Conservation (phyloP, 2,888 invertebrate genomes). For the Caenorhabditis uteleia region DNA sequence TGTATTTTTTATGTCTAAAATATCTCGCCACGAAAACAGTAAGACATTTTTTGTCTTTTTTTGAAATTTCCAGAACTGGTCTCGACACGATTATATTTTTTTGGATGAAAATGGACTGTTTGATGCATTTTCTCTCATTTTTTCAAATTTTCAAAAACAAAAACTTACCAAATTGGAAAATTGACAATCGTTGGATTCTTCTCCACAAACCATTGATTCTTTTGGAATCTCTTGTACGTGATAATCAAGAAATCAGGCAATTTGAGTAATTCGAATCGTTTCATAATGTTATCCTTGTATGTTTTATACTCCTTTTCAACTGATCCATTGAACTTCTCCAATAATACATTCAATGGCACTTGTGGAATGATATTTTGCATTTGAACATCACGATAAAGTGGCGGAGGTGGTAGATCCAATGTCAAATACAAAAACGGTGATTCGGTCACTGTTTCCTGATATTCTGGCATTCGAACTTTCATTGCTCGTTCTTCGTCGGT, state of each 20-base stretch:
- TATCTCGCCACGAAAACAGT: not conserved
- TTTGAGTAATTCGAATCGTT: conserved; percentile 90
- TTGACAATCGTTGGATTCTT: conserved; percentile 99
- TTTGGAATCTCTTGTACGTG: conserved; percentile 96
- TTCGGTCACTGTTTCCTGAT: conserved; percentile 81
- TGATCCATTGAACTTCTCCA: conserved; percentile 94
- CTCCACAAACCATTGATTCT: conserved; percentile 97
- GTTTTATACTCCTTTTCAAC: conserved; percentile 97
- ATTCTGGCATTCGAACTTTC: conserved; percentile 59
- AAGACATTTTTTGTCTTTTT: not conserved
- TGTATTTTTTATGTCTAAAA: not conserved
- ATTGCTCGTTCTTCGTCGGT: conserved; percentile 56
- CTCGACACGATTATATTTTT: not conserved
- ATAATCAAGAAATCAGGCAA: conserved; percentile 78
- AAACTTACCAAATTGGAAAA: conserved; percentile 86
- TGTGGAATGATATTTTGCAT: conserved; percentile 95
- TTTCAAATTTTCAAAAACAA: no score
- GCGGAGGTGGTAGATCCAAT: conserved; percentile 95
- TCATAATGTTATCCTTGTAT: conserved; percentile 96
- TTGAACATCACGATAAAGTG: conserved; percentile 89
- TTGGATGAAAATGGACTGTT: not conserved
- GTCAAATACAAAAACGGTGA: conserved; percentile 94
- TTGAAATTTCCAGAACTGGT: not conserved
- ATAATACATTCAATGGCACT: conserved; percentile 88
- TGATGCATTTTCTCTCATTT: not conserved